Conservation (phyloP, 2,888 invertebrate species). For the Phania funesta region DNA sequence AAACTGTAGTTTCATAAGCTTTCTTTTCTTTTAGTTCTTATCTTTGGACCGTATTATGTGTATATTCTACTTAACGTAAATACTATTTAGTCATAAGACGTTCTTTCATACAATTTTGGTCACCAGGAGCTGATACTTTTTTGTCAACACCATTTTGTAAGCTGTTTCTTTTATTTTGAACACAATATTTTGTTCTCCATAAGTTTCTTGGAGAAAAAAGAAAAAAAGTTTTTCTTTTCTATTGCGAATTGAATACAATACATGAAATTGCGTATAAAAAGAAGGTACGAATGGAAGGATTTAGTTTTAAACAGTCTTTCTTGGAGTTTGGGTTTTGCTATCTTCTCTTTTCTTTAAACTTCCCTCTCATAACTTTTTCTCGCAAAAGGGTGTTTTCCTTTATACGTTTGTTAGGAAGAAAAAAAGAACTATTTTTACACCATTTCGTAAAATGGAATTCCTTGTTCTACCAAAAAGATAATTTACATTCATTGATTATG, state of each 20-base stretch:
- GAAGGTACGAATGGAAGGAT: constrained; percentile 22
- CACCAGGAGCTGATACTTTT: constrained; percentile 5
- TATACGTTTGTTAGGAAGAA: neutral
- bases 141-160: constrained; percentile 57
- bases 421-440: neutral
- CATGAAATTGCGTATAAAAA: constrained; percentile 63
- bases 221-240: too few species aligned
- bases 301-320: constrained; percentile 42
- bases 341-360: neutral
- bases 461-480: constrained; percentile 20
- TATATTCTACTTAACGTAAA: constrained; percentile 62
- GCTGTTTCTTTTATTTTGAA: constrained; percentile 42
- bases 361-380: neutral
- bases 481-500: constrained; percentile 54
- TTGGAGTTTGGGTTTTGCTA: constrained; percentile 41
- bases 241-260: constrained; percentile 53
- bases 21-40: constrained; percentile 48
- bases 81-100: constrained; percentile 62
- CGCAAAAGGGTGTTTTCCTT: constrained; percentile 19
- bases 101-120: constrained; percentile 24
- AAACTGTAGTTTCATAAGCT: constrained; percentile 42
- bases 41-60: constrained; percentile 52
- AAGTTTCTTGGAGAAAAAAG: neutral
- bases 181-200: neutral
- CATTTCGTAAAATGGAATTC: constrained; percentile 10